Conservation (phyloP, 1,140 invertebrate species). For the Homalodisca vitripennis region DNA sequence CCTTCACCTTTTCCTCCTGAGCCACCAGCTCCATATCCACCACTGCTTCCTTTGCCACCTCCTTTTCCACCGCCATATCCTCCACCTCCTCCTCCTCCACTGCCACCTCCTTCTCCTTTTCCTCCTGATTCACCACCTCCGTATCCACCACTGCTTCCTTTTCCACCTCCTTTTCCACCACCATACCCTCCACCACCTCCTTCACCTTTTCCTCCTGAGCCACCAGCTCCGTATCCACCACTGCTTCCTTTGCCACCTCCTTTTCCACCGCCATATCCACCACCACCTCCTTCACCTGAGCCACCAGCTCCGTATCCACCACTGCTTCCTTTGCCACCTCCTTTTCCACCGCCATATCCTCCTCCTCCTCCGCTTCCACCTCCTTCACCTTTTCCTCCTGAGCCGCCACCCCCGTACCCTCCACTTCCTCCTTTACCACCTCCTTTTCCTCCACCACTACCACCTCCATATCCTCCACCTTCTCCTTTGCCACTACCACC, state of each 20-base stretch:
- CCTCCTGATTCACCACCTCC: not conserved
- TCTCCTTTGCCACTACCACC: not conserved
- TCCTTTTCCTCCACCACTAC: not conserved
- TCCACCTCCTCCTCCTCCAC: not conserved
- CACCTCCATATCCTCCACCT: not conserved
- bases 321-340: not conserved
- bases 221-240: not conserved
- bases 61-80: not conserved
- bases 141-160: not conserved
- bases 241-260: not conserved
- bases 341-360: not conserved
- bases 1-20: not conserved
- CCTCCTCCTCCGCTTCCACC: not conserved
- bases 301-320: not conserved
- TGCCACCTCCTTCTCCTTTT: not conserved
- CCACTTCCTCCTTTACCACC: conserved; percentile 19
- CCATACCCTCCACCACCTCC: not conserved
- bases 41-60: not conserved
- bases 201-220: not conserved
- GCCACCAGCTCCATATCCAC: not conserved
- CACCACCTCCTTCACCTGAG: not conserved
- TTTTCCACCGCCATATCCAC: conserved; percentile 34
- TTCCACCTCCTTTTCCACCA: not conserved
- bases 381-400: not conserved
- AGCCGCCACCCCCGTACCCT: conserved; percentile 31